A percentile compares a stretch with the other conserved stretches of the same genome.
Conservation (phyloP, 2,888 invertebrate species). For the Ichneumoninae sp. region DNA sequence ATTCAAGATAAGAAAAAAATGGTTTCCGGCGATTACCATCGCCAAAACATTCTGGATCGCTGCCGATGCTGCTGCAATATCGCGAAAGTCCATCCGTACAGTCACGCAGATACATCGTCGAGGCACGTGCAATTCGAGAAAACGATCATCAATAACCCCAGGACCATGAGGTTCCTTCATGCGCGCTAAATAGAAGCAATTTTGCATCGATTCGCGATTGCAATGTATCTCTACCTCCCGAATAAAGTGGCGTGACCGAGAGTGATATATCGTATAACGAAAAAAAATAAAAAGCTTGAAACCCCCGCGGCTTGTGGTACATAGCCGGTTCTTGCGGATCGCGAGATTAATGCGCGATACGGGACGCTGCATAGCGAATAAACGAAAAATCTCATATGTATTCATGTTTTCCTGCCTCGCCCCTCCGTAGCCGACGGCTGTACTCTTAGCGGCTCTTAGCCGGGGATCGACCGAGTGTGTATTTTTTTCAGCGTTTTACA, state of each 20-base stretch:
- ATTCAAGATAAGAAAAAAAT: neutral
- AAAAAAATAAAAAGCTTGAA: neutral
- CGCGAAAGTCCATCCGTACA: neutral
- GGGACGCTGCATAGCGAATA: slow-evolving; percentile 32
- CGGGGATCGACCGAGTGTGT: neutral
- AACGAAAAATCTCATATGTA: slow-evolving; percentile 36
- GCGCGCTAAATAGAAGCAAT: neutral
- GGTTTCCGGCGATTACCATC: neutral
- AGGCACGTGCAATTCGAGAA: neutral
- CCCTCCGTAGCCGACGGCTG: slow-evolving; percentile 19
- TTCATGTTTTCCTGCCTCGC: slow-evolving; percentile 32
- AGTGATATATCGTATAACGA: slow-evolving; percentile 20
- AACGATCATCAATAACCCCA: neutral
- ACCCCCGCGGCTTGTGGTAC: neutral
- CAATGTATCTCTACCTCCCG: neutral
- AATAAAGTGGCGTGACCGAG: neutral
- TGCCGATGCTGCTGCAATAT: neutral
- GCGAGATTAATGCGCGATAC: slow-evolving; percentile 49
- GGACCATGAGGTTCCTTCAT: neutral
- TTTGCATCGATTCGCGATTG: neutral
- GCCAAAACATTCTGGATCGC: neutral
- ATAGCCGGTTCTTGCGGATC: neutral
- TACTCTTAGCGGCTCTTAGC: neutral
- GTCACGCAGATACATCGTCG: neutral
- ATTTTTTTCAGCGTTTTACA: neutral